phyloP scores from a whole-genome alignment of 2,888 invertebrate species.

The Falcaria lacertinaria region DNA sequence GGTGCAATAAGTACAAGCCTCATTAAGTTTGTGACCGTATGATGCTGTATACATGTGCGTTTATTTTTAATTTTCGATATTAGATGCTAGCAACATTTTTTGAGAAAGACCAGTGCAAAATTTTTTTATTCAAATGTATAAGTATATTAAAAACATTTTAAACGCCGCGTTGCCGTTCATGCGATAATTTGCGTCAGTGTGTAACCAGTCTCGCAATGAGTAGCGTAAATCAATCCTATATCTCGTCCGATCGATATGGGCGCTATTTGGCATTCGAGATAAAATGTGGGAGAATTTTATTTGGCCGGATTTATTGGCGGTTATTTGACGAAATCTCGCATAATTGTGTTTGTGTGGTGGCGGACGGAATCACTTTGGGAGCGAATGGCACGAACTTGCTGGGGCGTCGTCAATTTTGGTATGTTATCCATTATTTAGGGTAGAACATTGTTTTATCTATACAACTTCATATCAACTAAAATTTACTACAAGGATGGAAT shows the following conservation, averaged over 20 bases:
- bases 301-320: neutral
- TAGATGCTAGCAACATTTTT: no score
- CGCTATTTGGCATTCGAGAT: slow-evolving; percentile 1
- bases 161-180: neutral
- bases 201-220: neutral
- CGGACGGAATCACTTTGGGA: neutral
- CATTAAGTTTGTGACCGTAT: no score
- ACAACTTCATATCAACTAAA: no score
- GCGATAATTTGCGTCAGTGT: neutral
- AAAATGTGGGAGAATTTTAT: slow-evolving; percentile 1
- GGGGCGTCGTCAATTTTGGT: neutral
- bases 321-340: neutral
- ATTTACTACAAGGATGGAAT: no score
- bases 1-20: no score
- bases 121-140: no score
- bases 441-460: no score
- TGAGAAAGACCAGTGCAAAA: no score
- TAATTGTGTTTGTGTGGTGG: neutral
- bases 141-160: neutral
- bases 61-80: no score
- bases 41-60: no score
- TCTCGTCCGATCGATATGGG: neutral
- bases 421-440: neutral
- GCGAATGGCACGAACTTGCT: neutral
- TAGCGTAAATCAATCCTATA: neutral